Percentiles rank a stretch among this genome's conserved stretches.
Evolutionary conservation across 30 jellyfish, hydroid and myxozoan species (phyloP).

Genomic region (Catostylus mosaicus): DNA sequence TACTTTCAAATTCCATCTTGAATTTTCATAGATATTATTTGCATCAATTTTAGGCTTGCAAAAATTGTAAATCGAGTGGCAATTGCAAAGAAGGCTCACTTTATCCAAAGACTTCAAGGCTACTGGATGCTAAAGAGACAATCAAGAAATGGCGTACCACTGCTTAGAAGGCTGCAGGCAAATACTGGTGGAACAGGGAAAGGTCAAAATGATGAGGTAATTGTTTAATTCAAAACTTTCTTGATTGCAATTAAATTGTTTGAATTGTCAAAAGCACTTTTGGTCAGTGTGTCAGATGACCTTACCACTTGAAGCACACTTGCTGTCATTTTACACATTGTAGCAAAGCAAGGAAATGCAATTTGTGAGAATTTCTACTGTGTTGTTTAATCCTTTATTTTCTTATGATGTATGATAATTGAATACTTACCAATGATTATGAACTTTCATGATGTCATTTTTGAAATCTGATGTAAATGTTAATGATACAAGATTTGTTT

Average conservation of each 20-base stretch:
- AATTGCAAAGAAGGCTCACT: constrained; percentile 90
- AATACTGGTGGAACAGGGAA: constrained; percentile 78
- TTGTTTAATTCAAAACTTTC: neutral
- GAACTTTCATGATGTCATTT: too few relatives aligned
- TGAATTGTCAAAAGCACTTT: neutral
- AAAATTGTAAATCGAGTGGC: constrained; percentile 94
- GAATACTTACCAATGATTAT: too few relatives aligned
- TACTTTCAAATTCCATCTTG: neutral
- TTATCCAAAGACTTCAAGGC: constrained; percentile 92
- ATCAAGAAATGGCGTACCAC: constrained; percentile 98
- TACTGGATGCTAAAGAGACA: constrained; percentile 98
- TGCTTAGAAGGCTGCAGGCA: constrained; percentile 92
- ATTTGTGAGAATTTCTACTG: too few relatives aligned
- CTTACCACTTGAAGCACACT: neutral
- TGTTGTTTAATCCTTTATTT: too few relatives aligned
- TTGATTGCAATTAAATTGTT: neutral
- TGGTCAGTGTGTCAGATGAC: neutral
- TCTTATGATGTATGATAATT: too few relatives aligned
- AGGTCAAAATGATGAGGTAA: constrained; percentile 85
- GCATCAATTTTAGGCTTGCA: constrained; percentile 77
- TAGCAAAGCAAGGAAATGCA: too few relatives aligned
- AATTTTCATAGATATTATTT: neutral
- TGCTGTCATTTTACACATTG: too few relatives aligned
- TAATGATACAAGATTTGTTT: too few relatives aligned
- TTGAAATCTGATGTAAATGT: too few relatives aligned